Evolutionary conservation across 1,140 invertebrate species (phyloP).

Genomic region (Aphidius gifuensis): DNA sequence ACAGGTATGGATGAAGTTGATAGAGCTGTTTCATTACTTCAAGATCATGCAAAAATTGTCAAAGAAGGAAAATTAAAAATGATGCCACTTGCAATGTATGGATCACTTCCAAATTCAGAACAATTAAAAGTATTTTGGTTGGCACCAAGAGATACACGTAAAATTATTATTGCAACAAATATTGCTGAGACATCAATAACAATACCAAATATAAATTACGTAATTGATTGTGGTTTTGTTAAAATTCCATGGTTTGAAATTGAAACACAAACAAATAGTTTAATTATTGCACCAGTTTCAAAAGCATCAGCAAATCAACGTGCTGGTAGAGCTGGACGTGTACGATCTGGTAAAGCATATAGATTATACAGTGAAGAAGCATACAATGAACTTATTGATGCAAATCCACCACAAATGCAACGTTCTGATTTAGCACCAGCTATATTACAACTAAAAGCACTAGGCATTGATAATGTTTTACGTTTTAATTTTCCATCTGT

Average conservation of each 20-base stretch:
- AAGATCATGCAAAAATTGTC: conserved; percentile 62
- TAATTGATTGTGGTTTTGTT: conserved; percentile 96
- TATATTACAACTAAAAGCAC: conserved; percentile 88
- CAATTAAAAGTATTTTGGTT: conserved; percentile 87
- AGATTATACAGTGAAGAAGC: conserved; percentile 78
- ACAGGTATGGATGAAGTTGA: conserved; percentile 94
- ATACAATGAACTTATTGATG: conserved; percentile 66
- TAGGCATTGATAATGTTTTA: conserved; percentile 89
- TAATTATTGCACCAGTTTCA: conserved; percentile 82
- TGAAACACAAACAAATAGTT: conserved; percentile 77
- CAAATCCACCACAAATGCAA: conserved; percentile 90
- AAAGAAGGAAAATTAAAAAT: conserved; percentile 62
- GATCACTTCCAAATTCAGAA: conserved; percentile 77
- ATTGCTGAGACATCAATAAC: conserved; percentile 95
- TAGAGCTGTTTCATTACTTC: conserved; percentile 66
- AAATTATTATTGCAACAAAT: conserved; percentile 94
- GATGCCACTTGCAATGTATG: conserved; percentile 88
- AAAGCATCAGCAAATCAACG: conserved; percentile 88
- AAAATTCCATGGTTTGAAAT: conserved; percentile 90
- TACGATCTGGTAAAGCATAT: conserved; percentile 79
- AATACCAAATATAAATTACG: conserved; percentile 84
- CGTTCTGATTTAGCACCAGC: conserved; percentile 81
- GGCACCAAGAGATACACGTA: conserved; percentile 72
- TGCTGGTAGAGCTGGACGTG: conserved; percentile 87
- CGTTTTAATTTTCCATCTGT: conserved; percentile 82